phyloP scores from a whole-genome alignment of 2,113 vertebrate species.

The Platanista minor region DNA sequence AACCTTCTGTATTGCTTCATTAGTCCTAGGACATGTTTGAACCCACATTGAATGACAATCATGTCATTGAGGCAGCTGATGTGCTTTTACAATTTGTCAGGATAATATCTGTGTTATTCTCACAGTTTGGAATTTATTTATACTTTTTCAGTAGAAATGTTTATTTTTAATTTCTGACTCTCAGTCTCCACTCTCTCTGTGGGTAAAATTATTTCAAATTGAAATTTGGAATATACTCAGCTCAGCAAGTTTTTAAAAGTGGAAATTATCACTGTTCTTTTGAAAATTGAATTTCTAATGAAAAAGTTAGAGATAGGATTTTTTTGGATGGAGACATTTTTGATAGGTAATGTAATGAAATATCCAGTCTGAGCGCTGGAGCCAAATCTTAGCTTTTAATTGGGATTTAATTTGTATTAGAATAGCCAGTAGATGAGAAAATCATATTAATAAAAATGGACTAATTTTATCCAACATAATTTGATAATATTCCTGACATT shows the following conservation, averaged over 20 bases:
- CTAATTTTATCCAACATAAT: conserved; percentile 53
- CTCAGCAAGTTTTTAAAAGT: conserved; percentile 10
- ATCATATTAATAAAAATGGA: conserved; percentile 44
- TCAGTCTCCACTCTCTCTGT: background rate
- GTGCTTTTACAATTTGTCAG: background rate
- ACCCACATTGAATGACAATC: background rate
- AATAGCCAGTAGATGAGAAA: conserved; percentile 15
- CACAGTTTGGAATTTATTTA: conserved; percentile 5
- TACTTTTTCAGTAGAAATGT: conserved; percentile 28
- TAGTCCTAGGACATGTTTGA: background rate
- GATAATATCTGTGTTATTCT: conserved; percentile 28
- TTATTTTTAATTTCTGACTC: conserved; percentile 48
- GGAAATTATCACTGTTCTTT: conserved; percentile 32
- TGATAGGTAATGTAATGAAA: conserved; percentile 3
- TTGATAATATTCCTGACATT: background rate
- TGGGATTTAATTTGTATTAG: conserved; percentile 32
- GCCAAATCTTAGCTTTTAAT: conserved; percentile 41
- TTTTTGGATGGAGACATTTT: conserved; percentile 36
- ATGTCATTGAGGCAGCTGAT: background rate
- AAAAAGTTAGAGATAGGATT: background rate
- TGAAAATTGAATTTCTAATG: conserved; percentile 47
- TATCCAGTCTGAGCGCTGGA: background rate
- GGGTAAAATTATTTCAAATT: conserved; percentile 6
- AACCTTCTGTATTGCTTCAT: background rate
- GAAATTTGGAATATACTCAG: background rate